Percentiles rank a stretch among this genome's conserved stretches.
Conservation (phyloP, 2,888 invertebrate species). For the Brassicogethes aeneus region DNA sequence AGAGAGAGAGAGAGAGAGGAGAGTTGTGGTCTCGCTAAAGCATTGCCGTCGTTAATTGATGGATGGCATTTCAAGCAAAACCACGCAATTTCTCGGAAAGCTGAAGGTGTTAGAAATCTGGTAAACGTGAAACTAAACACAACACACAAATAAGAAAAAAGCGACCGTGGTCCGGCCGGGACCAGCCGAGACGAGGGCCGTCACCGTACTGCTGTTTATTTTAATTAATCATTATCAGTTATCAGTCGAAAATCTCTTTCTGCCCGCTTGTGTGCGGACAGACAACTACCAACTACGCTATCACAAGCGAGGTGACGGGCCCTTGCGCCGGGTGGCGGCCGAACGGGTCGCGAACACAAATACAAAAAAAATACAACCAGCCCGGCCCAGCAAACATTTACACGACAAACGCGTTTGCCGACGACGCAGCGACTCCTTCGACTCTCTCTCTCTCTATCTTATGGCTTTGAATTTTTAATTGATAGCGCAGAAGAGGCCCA, state of each 20-base stretch:
- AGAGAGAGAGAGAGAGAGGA: conserved; percentile 10
- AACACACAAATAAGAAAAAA: conserved; percentile 35
- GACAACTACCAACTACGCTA: conserved; percentile 20
- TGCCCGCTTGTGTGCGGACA: too few relatives aligned
- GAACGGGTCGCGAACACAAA: conserved; percentile 22
- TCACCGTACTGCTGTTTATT: too few relatives aligned
- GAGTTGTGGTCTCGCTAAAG: conserved; percentile 37
- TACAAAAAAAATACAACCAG: conserved; percentile 15
- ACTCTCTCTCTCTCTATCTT: too few relatives aligned
- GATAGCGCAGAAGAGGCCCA: too few relatives aligned
- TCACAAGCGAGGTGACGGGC: conserved; percentile 26
- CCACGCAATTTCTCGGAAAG: conserved; percentile 34
- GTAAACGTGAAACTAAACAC: conserved; percentile 34
- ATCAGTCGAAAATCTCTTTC: too few relatives aligned
- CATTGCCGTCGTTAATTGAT: conserved; percentile 31
- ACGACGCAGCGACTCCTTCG: background rate
- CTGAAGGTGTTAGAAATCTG: conserved; percentile 30
- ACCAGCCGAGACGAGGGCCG: conserved; percentile 23
- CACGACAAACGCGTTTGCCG: background rate
- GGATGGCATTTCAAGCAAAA: conserved; percentile 36
- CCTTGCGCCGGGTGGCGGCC: conserved; percentile 23
- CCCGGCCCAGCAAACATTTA: background rate
- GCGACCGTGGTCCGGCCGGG: conserved; percentile 7
- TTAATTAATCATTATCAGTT: too few relatives aligned
- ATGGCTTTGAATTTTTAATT: background rate